These are phyloP conservation scores for Trypoxylon attenuatum DNA, from an alignment of 2,888 invertebrate species.

Conservation along the genomic window DNA sequence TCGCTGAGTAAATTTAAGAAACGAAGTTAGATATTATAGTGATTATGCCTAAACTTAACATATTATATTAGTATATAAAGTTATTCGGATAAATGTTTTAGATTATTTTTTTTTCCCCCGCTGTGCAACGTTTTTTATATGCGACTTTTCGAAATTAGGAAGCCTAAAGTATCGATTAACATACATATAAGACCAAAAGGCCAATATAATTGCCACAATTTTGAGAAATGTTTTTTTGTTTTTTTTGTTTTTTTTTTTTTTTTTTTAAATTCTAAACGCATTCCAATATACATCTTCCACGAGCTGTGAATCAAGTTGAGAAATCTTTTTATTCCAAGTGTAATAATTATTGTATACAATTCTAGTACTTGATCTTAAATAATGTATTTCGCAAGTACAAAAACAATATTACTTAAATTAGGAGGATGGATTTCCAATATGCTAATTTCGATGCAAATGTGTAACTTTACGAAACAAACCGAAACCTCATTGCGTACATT, in stretches of 20 bases:
- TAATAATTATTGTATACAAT: conserved; percentile 26
- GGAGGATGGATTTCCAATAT: conserved; percentile 35
- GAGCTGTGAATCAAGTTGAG: conserved; percentile 41
- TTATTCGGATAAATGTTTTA: conserved; percentile 45
- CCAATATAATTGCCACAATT: conserved; percentile 15
- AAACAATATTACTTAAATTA: conserved; percentile 48
- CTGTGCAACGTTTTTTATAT: conserved; percentile 52
- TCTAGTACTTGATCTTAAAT: conserved; percentile 48
- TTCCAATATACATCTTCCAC: conserved; percentile 47
- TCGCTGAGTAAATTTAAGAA: conserved; percentile 3
- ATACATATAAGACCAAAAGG: not conserved
- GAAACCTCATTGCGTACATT: conserved; percentile 33
- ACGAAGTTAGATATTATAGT: conserved; percentile 28
- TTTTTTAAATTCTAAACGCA: conserved; percentile 37
- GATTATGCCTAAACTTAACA: conserved; percentile 22
- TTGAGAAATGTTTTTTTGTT: conserved; percentile 17
- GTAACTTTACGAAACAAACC: conserved; percentile 32
- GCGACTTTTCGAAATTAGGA: conserved; percentile 43
- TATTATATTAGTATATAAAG: conserved; percentile 29
- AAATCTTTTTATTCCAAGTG: conserved; percentile 53
- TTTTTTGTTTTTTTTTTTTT: no score
- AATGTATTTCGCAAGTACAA: conserved; percentile 61
- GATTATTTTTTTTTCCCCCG: conserved; percentile 29
- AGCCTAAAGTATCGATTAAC: conserved; percentile 35
- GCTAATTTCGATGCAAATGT: conserved; percentile 32